These are phyloP conservation scores for Amblyjoppa proteus DNA, from an alignment of 2,888 invertebrate species.

Conservation along the genomic window DNA sequence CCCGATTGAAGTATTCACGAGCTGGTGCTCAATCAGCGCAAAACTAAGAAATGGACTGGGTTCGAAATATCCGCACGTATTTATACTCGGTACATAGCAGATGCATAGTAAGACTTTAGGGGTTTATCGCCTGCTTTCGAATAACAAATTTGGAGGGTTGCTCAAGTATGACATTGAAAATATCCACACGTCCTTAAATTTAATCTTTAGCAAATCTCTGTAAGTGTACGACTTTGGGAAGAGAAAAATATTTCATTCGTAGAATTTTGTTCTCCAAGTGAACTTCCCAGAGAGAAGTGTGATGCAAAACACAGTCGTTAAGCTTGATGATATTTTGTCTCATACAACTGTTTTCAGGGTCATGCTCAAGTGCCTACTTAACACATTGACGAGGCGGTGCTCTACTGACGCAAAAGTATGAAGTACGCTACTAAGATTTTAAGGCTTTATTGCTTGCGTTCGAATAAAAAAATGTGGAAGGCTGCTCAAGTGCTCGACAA, in stretches of 20 bases:
- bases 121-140: conserved; percentile 7
- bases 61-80: background rate
- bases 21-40: conserved; percentile 33
- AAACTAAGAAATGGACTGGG: conserved; percentile 21
- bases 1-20: background rate
- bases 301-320: no score
- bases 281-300: no score
- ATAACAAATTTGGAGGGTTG: background rate
- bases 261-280: no score
- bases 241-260: no score
- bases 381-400: no score
- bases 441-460: background rate
- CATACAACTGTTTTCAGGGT: no score
- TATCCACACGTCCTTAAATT: background rate
- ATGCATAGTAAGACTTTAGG: background rate
- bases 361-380: no score
- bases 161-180: no score
- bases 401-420: background rate
- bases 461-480: background rate
- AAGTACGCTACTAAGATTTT: background rate
- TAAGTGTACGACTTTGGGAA: no score
- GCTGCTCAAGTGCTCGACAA: no score
- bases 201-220: conserved; percentile 2
- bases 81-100: background rate
- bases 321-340: no score